These are phyloP conservation scores for Corvus cornix DNA, from an alignment of 2,113 vertebrate genomes.

Conservation along the genomic window DNA sequence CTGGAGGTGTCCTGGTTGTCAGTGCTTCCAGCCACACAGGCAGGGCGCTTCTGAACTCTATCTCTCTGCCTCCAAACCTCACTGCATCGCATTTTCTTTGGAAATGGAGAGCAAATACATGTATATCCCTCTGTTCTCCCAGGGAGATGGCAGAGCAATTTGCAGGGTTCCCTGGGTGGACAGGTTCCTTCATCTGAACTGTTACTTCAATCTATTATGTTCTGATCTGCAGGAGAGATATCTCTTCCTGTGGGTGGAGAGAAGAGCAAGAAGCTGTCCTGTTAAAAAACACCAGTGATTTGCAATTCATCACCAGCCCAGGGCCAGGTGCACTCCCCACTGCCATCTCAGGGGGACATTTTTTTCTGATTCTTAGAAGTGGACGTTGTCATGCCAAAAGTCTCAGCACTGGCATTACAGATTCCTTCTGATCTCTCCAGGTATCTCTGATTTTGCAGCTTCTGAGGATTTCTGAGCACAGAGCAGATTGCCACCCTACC, in stretches of 20 bases:
- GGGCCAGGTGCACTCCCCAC: not conserved
- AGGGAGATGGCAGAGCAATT: not conserved
- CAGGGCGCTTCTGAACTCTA: not conserved
- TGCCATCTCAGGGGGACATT: not conserved
- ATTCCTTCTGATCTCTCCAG: not conserved
- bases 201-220: not conserved
- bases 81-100: not conserved
- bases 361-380: not conserved
- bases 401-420: not conserved
- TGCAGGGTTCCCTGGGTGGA: not conserved
- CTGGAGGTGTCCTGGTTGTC: conserved; percentile 3
- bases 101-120: not conserved
- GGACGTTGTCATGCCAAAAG: not conserved
- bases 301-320: not conserved
- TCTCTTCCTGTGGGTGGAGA: not conserved
- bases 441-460: not conserved
- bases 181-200: not conserved
- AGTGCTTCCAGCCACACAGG: not conserved
- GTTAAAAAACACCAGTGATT: conserved; percentile 8
- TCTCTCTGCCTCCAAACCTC: not conserved
- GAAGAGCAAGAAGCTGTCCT: not conserved
- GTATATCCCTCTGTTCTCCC: not conserved
- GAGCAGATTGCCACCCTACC: not conserved
- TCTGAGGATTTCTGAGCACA: not conserved
- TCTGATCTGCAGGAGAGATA: not conserved